phyloP scores from a whole-genome alignment of 2,113 vertebrate species.

The Syngnathus typhle region DNA sequence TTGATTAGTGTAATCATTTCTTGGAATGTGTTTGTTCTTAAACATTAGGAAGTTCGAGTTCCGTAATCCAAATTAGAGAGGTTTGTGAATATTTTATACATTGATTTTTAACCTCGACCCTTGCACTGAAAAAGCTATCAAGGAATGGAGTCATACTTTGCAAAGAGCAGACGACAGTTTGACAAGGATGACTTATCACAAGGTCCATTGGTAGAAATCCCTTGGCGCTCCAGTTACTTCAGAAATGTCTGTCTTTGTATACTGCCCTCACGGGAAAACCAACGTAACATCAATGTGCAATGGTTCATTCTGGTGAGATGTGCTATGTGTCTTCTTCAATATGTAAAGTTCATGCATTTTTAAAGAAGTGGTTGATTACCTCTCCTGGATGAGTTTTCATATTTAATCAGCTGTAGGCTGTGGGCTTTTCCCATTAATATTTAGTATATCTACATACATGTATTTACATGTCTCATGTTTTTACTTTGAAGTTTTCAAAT shows the following conservation, averaged over 20 bases:
- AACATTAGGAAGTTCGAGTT: conserved; percentile 12
- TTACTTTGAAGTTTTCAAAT: not conserved
- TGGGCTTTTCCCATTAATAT: conserved; percentile 42
- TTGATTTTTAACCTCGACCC: conserved; percentile 28
- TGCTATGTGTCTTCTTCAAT: conserved; percentile 18
- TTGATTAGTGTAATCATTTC: conserved; percentile 53
- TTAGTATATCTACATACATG: conserved; percentile 12
- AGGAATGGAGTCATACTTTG: conserved; percentile 12
- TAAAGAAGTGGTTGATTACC: conserved; percentile 50
- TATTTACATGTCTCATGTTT: conserved; percentile 18
- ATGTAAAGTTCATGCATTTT: conserved; percentile 48
- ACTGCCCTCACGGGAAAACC: conserved; percentile 9
- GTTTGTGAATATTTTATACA: conserved; percentile 20
- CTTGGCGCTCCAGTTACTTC: conserved; percentile 34
- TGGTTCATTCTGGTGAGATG: conserved; percentile 19
- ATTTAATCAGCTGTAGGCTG: conserved; percentile 51
- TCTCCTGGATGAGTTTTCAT: conserved; percentile 44
- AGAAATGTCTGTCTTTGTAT: conserved; percentile 27
- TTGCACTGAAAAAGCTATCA: conserved; percentile 22
- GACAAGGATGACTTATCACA: conserved; percentile 25
- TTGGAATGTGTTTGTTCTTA: conserved; percentile 38
- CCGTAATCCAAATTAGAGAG: conserved; percentile 15
- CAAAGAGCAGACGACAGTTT: not conserved
- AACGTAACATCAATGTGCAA: conserved; percentile 8
- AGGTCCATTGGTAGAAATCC: conserved; percentile 10